Base-by-base conservation (phyloP, 2,113 vertebrate species). In the Anhinga anhinga region DNA sequence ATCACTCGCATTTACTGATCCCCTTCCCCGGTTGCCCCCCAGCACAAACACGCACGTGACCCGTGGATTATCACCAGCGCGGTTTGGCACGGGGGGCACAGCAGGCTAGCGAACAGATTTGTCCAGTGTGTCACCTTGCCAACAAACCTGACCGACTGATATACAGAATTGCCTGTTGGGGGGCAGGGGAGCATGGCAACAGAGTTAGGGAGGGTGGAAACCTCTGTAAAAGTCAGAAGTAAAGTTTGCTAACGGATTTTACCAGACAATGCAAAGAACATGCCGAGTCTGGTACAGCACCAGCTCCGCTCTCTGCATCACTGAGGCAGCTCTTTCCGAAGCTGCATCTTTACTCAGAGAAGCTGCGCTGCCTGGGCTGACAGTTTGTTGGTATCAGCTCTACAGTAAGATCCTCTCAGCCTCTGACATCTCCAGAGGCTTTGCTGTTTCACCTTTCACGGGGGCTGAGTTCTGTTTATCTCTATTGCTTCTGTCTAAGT, bases 11-110 rank as follows among this genome's bases (percentile, higher is more conserved):
- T 7, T 32, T 66, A 14, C 11, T 17, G 36, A 21, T 44, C 17
- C 65, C 3, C 0, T 20, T 13, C 12, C 8, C 15, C 4, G 1
- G 6, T 1, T 56, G 3, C 3, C 12, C 19, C 18, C 7, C 62
- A 6, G 8, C 32, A 29, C 29, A 58, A 58, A n/a, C 7, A 15
- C 0, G 1, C 15, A 0, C 15, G 3, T 5, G 4, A 55, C 12
- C 70, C 2, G 1, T 18, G 44, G 17, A 4, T 80, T 82, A 9
- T 56, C 66, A 52, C 34, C 40, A 12, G 2, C 0, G 1, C 17
- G 22, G 21, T 91, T 65, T 17, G 40, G 62, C 9, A 19, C 2
- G 3, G n/a, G n/a, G 26, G 11, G 2, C 66, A 6, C 40, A 29
- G 5, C 36, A 16, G 27, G 27, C 20, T 10, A 29, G 14, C 4